Evolutionary conservation across 1,140 invertebrate species (phyloP), one percentile per base, ranked within the genome.

Genomic region (Whitmania pigra): DNA sequence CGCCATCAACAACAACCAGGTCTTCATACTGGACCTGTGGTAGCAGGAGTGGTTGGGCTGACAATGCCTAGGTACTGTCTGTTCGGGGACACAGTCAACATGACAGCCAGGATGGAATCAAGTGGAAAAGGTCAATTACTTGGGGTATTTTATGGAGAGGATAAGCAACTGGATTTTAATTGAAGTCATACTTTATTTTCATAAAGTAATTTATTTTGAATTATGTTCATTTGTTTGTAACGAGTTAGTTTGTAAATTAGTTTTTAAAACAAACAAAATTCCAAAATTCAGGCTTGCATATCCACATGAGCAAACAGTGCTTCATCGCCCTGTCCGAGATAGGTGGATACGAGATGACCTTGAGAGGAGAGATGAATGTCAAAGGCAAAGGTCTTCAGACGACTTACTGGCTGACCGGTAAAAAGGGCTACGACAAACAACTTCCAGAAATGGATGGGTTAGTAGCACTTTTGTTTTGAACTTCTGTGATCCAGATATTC

Each of bases 1-100:
- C 20, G 11, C 57, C 29, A 57, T 25, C 20, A 57, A 57, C 20
- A 57, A 57, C 11, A n/a, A 13, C 22, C 69, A 49, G 76, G 76
- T 66, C 40, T 77, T 25, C 75, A 77, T 70, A 68, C 74, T 13
- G 76, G 76, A 76, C 89, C 89, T 0, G 89, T 90, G 53, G 91
- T 91, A 78, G 90, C 92, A 0, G 92, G 92, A 0, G 90, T 94
- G 13, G 92, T 94, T 7, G 92, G 92, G 0, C 88, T 90, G 72
- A 93, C 91, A 81, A 92, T 93, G 90, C 92, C 91, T 0, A 88
- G 92, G 76, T 94, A 92, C 78, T 94, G 91, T 78, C 83, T 94
- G 0, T 78, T 79, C 72, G 78, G 78, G 11, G 77, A 78, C 63
- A 79, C 81, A 0, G 78, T 92, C 0, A 92, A 92, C 77, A 93